Percentiles rank a stretch among this genome's conserved stretches.
Evolutionary conservation across 2,797 vertebrate genomes (phyloP).

Genomic region (Orientallactaga sibirica): DNA sequence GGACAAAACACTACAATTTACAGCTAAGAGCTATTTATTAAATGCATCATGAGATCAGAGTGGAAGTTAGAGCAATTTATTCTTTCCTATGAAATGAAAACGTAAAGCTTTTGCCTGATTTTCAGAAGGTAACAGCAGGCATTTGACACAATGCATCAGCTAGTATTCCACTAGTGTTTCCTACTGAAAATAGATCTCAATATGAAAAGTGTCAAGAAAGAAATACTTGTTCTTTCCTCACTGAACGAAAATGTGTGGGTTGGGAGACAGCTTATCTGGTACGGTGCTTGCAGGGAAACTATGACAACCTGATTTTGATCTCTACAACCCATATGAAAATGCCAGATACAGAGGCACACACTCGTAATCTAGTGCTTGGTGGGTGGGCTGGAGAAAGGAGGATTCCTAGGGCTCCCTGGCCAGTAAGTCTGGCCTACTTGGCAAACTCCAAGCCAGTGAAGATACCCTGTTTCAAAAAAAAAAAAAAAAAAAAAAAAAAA

Average conservation of each 20-base stretch:
- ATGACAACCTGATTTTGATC: too few relatives aligned
- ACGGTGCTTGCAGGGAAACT: background rate
- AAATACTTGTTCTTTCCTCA: conserved; percentile 40
- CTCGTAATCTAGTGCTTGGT: too few relatives aligned
- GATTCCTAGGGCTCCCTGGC: too few relatives aligned
- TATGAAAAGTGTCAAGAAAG: background rate
- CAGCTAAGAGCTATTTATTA: conserved; percentile 66
- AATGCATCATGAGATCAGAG: conserved; percentile 71
- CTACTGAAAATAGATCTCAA: conserved; percentile 36
- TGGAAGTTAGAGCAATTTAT: conserved; percentile 61
- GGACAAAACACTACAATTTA: conserved; percentile 82
- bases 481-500: too few relatives aligned
- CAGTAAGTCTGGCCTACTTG: too few relatives aligned
- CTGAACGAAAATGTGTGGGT: conserved; percentile 13
- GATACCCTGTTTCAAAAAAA: too few relatives aligned
- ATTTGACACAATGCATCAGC: conserved; percentile 17
- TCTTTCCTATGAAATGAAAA: conserved; percentile 67
- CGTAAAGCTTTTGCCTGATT: conserved; percentile 47
- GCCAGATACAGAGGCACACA: too few relatives aligned
- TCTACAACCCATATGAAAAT: too few relatives aligned
- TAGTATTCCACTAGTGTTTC: conserved; percentile 40
- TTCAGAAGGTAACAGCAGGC: conserved; percentile 68
- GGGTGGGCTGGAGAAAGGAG: too few relatives aligned
- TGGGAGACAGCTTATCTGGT: background rate
- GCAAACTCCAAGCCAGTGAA: too few relatives aligned